Conservation (phyloP, 2,113 vertebrate species). For the Sylvia atricapilla region DNA sequence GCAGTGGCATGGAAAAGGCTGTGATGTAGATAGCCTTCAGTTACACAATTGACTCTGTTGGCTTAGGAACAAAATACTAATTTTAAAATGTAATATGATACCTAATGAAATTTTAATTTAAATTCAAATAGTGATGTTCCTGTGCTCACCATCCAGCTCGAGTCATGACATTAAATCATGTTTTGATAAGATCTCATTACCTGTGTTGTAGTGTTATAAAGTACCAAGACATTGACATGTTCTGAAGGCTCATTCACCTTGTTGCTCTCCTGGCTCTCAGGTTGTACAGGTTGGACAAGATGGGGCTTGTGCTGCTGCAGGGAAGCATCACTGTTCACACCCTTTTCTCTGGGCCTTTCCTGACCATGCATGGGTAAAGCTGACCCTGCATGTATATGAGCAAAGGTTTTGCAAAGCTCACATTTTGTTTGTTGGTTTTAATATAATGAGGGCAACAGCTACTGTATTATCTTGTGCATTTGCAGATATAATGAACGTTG, state of each 20-base stretch:
- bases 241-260: not conserved
- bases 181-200: not conserved
- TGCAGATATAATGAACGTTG: not conserved
- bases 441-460: not conserved
- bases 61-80: not conserved
- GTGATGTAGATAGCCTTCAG: not conserved
- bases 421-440: not conserved
- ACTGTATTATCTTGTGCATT: not conserved
- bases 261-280: not conserved
- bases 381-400: conserved; percentile 23
- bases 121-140: not conserved
- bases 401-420: conserved; percentile 4
- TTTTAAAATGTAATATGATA: not conserved
- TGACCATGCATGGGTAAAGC: not conserved
- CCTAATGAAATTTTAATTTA: not conserved
- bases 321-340: not conserved
- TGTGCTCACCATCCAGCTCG: not conserved
- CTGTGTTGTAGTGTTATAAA: not conserved
- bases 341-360: not conserved
- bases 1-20: not conserved
- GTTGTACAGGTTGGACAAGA: not conserved
- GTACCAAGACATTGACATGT: not conserved
- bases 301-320: conserved; percentile 5
- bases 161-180: not conserved
- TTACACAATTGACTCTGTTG: not conserved